phyloP scores from a whole-genome alignment of 2,113 vertebrate species.

The Anser brachyrhynchus region DNA sequence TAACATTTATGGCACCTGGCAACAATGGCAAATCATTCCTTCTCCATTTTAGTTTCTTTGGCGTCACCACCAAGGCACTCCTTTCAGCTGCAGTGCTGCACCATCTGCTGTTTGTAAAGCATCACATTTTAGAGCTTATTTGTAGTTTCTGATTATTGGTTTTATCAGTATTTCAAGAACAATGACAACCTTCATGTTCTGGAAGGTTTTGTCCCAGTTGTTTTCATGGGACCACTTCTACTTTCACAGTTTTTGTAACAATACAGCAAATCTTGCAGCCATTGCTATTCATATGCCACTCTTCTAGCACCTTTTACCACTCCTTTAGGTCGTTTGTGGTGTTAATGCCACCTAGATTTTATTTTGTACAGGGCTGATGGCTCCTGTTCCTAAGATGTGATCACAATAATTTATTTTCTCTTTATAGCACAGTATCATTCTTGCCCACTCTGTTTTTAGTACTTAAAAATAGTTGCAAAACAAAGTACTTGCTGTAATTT shows the following conservation, averaged over 20 bases:
- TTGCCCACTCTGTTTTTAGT: background rate
- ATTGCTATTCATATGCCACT: background rate
- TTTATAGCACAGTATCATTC: background rate
- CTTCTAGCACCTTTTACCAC: background rate
- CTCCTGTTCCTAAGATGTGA: background rate
- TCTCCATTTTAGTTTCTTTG: background rate
- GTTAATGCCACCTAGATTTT: background rate
- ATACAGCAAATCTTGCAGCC: background rate
- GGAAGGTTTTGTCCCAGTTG: background rate
- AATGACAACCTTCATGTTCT: rapidly evolving
- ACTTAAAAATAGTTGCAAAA: background rate
- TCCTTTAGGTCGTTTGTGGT: background rate
- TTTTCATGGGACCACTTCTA: background rate
- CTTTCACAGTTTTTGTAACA: background rate
- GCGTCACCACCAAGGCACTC: background rate
- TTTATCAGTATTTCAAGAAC: background rate
- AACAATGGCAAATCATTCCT: background rate
- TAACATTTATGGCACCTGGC: background rate
- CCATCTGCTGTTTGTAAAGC: background rate
- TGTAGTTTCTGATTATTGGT: background rate
- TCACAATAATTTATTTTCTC: background rate
- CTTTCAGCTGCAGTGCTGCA: background rate
- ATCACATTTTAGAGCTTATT: background rate
- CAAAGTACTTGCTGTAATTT: background rate
- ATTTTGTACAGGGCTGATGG: background rate